Percentiles rank a stretch among this genome's conserved stretches.
Evolutionary conservation across 2,888 invertebrate genomes (phyloP).

Genomic region (Sycophila texana): DNA sequence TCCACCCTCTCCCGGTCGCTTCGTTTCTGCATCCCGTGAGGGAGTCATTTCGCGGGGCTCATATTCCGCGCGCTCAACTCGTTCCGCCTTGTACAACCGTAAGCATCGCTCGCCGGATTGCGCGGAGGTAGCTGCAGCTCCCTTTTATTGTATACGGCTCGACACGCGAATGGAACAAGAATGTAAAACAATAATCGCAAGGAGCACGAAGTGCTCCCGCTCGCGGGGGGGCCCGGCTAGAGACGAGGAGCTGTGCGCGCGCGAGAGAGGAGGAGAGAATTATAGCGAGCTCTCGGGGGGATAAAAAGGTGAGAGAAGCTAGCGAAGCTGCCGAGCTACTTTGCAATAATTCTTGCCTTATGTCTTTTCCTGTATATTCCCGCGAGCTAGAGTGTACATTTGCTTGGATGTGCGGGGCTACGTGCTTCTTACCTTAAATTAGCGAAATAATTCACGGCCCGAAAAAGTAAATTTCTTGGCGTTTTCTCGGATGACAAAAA

Average conservation of each 20-base stretch:
- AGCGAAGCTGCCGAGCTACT: conserved; percentile 3
- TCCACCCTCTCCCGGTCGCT: neutral
- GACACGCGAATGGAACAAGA: conserved; percentile 27
- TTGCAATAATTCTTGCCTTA: conserved; percentile 32
- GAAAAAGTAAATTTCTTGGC: no score
- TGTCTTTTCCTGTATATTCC: conserved; percentile 13
- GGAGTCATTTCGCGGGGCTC: conserved; percentile 21
- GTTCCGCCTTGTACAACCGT: neutral
- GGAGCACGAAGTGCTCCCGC: conserved; percentile 1
- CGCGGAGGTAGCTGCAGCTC: neutral
- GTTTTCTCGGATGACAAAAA: no score
- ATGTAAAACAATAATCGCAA: conserved; percentile 50
- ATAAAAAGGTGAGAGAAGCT: conserved; percentile 4
- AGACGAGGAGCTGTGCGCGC: conserved; percentile 8
- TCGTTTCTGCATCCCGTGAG: neutral
- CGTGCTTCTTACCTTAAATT: no score
- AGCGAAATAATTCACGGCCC: no score
- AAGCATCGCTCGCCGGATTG: no score
- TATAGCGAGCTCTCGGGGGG: neutral
- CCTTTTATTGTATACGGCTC: conserved; percentile 23
- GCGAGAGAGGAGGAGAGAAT: neutral
- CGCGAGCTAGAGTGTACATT: no score
- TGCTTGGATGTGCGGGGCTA: no score
- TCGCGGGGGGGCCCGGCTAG: neutral
- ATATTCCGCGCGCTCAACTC: neutral